Percentiles rank a stretch among this genome's conserved stretches.
Evolutionary conservation across 2,888 invertebrate species (phyloP).

Genomic region (Noctua janthe): DNA sequence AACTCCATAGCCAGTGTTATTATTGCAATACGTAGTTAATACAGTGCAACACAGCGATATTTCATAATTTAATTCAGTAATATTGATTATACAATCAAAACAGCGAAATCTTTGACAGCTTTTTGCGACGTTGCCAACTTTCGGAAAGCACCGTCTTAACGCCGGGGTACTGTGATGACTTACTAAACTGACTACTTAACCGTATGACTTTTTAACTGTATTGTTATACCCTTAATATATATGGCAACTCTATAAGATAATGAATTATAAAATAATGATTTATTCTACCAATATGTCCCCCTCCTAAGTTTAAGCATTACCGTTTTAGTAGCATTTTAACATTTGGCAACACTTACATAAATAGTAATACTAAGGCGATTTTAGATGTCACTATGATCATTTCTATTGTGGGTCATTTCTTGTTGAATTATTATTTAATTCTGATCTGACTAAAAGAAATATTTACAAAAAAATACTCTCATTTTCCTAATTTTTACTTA

Average conservation of each 20-base stretch:
- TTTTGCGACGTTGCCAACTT: neutral
- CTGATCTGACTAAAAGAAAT: neutral
- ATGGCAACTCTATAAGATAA: neutral
- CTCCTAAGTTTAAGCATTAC: neutral
- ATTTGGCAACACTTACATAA: conserved; percentile 5
- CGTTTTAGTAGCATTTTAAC: conserved; percentile 1
- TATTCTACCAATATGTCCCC: neutral
- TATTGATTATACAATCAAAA: neutral
- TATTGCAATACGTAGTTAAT: neutral
- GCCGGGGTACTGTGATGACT: neutral
- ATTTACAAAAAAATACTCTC: neutral
- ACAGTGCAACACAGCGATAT: neutral
- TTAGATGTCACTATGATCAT: neutral
- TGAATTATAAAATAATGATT: neutral
- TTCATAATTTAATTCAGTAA: neutral
- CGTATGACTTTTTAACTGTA: neutral
- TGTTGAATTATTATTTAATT: neutral
- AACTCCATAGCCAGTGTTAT: neutral
- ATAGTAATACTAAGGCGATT: neutral
- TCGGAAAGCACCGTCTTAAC: neutral
- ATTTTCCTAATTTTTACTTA: neutral
- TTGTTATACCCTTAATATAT: neutral
- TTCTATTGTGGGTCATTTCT: neutral
- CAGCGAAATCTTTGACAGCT: neutral
- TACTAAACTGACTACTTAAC: neutral